A percentile compares a stretch with the other conserved stretches of the same genome.
These are phyloP conservation scores for Delia radicum DNA, from an alignment of 1,140 invertebrate species.

Conservation along the genomic window DNA sequence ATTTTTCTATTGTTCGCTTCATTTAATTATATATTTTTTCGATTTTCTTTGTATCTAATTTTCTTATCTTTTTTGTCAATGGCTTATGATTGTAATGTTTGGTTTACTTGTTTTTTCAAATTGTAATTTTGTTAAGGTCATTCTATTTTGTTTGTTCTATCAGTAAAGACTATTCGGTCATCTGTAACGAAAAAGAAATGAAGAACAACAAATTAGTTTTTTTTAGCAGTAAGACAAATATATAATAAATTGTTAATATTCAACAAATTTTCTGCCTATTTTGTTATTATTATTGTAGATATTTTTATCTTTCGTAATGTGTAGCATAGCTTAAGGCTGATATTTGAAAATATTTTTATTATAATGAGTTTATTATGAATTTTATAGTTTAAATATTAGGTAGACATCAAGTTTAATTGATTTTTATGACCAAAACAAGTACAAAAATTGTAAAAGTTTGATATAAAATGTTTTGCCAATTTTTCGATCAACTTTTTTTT, in stretches of 20 bases:
- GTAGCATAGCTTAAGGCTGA: background rate
- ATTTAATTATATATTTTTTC: background rate
- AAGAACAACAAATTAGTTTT: conserved; percentile 13
- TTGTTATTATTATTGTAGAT: background rate
- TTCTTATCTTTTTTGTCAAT: background rate
- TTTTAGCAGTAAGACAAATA: background rate
- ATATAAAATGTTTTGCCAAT: background rate
- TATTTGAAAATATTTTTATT: background rate
- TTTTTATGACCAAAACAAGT: too few species aligned
- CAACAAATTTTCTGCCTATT: background rate
- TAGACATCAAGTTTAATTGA: background rate
- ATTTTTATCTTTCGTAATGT: background rate
- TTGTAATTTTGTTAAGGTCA: background rate
- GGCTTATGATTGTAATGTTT: background rate
- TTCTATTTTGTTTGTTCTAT: background rate
- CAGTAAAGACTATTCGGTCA: conserved; percentile 3
- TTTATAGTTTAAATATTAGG: background rate
- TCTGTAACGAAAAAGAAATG: conserved; percentile 13
- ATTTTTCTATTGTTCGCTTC: background rate
- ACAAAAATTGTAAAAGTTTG: too few species aligned
- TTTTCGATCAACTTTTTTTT: background rate
- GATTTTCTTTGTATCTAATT: background rate
- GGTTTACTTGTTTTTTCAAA: background rate
- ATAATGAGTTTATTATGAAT: too few species aligned
- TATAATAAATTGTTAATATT: background rate